phyloP scores from a whole-genome alignment of 2,113 vertebrate genomes.

The Thermophis baileyi region DNA sequence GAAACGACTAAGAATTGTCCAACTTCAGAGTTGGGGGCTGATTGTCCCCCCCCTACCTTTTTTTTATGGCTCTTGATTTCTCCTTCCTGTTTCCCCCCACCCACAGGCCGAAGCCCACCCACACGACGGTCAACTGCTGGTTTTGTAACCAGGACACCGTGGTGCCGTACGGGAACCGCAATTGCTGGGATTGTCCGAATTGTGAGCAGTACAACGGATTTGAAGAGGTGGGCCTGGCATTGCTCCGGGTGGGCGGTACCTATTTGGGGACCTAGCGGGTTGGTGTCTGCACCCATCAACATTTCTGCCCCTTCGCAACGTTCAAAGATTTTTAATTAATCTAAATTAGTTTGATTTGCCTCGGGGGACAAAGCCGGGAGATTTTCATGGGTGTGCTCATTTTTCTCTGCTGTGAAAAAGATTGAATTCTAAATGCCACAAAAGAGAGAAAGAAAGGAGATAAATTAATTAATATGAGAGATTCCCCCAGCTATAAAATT shows the following conservation, averaged over 20 bases:
- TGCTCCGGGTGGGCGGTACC: accelerated
- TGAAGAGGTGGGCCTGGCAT: conserved; percentile 79
- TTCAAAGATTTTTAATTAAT: background rate
- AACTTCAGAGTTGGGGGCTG: background rate
- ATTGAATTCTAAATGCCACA: background rate
- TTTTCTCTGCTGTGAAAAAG: background rate
- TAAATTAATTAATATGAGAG: background rate
- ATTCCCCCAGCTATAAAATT: background rate
- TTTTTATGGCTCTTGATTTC: background rate
- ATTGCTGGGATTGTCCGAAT: conserved; percentile 97
- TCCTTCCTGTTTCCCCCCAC: background rate
- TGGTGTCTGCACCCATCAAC: background rate
- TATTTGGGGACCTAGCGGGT: background rate
- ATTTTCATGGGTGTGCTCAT: background rate
- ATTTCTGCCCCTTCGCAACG: background rate
- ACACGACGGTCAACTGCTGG: conserved; percentile 93
- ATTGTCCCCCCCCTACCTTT: background rate
- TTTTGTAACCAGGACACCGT: conserved; percentile 90
- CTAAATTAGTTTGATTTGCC: background rate
- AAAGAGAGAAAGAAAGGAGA: background rate
- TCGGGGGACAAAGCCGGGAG: background rate
- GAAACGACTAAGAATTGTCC: background rate
- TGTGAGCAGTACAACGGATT: conserved; percentile 99
- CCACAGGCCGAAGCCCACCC: conserved; percentile 82
- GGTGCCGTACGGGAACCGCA: conserved; percentile 94